Base-by-base conservation (phyloP, 1,140 invertebrate genomes). In the Druon quercuslanigerum region DNA sequence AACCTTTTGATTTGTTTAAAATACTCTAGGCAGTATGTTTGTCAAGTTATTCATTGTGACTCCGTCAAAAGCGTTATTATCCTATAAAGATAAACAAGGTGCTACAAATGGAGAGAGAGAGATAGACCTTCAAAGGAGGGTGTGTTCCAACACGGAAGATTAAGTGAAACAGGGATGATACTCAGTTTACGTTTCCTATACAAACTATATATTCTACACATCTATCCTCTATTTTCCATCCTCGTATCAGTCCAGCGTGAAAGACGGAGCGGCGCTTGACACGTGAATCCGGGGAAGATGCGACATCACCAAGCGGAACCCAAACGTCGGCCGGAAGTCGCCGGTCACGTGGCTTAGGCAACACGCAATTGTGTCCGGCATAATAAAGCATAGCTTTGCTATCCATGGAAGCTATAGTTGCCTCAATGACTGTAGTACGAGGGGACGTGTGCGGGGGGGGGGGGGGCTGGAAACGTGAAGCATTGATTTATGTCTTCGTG, bases 341-440 rank as follows among this genome's bases (percentile, higher is more conserved):
- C 80, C 81, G 84, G 88, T 88, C 88, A 88, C 88, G 88, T 90
- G 88, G 88, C 88, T 85, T 90, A 87, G 83, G 84, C 85, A 88
- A 90, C 87, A 90, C 86, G 88, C 88, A 90, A 90, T 88, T 90
- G 88, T 90, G 87, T 90, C 87, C 86, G 86, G 88, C 84, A 87
- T 88, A 88, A 89, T 89, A 87, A 87, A 89, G 87, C 85, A 84
- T 81, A 78, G 82, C 79, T 78, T 72, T 77, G 76, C 79, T 82
- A 78, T 82, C 81, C 80, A 80, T 85, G 73, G 72, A 77, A 78
- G 77, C 81, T 72, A 52, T 76, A 71, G 78, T 54, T 79, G 81
- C 76, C 80, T 79, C 80, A 82, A 77, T 82, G 83, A 80, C 78
- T 14, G 33, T 4, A 66, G 78, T 77, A 81, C 77, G 80, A 80